Conservation (phyloP, 2,797 vertebrate species). For the Sebastiscus tertius region DNA sequence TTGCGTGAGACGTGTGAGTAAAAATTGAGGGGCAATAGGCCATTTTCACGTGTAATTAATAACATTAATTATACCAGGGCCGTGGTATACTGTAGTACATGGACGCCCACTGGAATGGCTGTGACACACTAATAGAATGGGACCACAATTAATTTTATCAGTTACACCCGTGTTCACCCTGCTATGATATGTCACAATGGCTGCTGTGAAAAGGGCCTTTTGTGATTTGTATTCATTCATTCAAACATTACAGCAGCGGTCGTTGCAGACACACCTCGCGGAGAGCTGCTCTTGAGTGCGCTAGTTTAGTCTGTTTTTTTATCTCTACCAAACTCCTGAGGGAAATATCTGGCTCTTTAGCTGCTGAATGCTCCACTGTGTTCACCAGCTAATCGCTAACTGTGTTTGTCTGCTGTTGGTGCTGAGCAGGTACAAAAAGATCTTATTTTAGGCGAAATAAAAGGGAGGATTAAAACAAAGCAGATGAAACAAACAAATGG, state of each 20-base stretch:
- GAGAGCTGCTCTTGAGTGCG: neutral
- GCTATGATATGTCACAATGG: no score
- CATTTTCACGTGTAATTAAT: no score
- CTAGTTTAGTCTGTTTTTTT: neutral
- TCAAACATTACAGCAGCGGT: neutral
- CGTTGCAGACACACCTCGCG: neutral
- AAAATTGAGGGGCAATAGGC: no score
- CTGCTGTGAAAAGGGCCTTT: no score
- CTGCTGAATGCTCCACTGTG: neutral
- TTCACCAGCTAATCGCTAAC: neutral
- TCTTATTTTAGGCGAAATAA: conserved; percentile 35
- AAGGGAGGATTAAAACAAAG: conserved; percentile 37
- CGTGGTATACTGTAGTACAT: fast-evolving
- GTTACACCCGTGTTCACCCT: no score
- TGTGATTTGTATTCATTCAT: neutral
- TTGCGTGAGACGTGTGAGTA: neutral
- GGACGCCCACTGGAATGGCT: no score
- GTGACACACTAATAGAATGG: no score
- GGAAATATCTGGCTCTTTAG: neutral
- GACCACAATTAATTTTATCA: no score
- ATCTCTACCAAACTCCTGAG: neutral
- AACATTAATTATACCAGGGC: no score
- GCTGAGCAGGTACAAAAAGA: conserved; percentile 13
- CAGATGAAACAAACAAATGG: conserved; percentile 10
- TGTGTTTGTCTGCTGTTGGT: neutral